Evolutionary conservation across 1,140 invertebrate genomes (phyloP).

Genomic region (Aphaenogaster rudis): DNA sequence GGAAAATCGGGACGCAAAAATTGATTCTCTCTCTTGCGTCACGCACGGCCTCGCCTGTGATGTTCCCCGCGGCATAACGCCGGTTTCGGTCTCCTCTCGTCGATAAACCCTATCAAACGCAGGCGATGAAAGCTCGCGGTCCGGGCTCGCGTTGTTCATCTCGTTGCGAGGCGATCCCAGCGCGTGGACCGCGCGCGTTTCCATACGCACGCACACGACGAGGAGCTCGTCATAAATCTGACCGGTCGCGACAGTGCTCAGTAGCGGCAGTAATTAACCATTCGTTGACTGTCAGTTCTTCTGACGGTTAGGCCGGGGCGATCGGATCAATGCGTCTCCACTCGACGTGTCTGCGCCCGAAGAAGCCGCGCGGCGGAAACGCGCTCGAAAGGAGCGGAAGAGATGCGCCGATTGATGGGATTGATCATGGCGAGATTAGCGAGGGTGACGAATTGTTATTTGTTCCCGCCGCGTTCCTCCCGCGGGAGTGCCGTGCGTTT

Average conservation of each 20-base stretch:
- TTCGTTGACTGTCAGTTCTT: constrained; percentile 54
- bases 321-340: constrained; percentile 21
- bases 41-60: constrained; percentile 9
- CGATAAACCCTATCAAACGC: constrained; percentile 72
- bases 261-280: constrained; percentile 59
- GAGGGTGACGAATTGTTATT: constrained; percentile 62
- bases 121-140: constrained; percentile 69
- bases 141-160: constrained; percentile 43
- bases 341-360: constrained; percentile 4
- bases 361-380: background rate
- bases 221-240: constrained; percentile 62
- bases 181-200: background rate
- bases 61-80: background rate
- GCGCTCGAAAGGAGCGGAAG: constrained; percentile 4
- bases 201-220: background rate
- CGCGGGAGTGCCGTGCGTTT: constrained; percentile 10
- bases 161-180: constrained; percentile 24
- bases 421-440: constrained; percentile 58
- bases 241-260: constrained; percentile 33
- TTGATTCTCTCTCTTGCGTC: constrained; percentile 68
- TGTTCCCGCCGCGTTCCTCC: constrained; percentile 6
- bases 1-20: constrained; percentile 66
- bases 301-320: background rate
- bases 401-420: constrained; percentile 54
- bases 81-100: constrained; percentile 29